Evolutionary conservation across 1,140 invertebrate genomes (phyloP).

Genomic region (honey bee (Apis mellifera)): Amel_HAv3.1 CM009946.2:4115001-4115500

Average conservation of each 20-base stretch:
- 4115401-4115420: too few relatives aligned
- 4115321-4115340: neutral
- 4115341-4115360: too few relatives aligned
- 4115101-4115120: slow-evolving; percentile 44
- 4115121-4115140: slow-evolving; percentile 56
- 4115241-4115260: slow-evolving; percentile 18
- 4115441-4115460: too few relatives aligned
- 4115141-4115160: slow-evolving; percentile 73
- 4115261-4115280: slow-evolving; percentile 1
- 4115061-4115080: neutral
- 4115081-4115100: slow-evolving; percentile 34
- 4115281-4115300: neutral
- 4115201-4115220: slow-evolving; percentile 53
- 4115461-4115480: too few relatives aligned
- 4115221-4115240: slow-evolving; percentile 37
- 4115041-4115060: too few relatives aligned
- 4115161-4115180: slow-evolving; percentile 75
- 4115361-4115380: too few relatives aligned
- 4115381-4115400: too few relatives aligned
- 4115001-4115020: neutral
- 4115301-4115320: neutral
- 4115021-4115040: too few relatives aligned
- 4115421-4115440: too few relatives aligned
- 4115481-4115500: too few relatives aligned
- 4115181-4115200: slow-evolving; percentile 27